These are phyloP conservation scores for Enteromius argenteus DNA, from an alignment of 2,797 vertebrate species.

Conservation along the genomic window DNA sequence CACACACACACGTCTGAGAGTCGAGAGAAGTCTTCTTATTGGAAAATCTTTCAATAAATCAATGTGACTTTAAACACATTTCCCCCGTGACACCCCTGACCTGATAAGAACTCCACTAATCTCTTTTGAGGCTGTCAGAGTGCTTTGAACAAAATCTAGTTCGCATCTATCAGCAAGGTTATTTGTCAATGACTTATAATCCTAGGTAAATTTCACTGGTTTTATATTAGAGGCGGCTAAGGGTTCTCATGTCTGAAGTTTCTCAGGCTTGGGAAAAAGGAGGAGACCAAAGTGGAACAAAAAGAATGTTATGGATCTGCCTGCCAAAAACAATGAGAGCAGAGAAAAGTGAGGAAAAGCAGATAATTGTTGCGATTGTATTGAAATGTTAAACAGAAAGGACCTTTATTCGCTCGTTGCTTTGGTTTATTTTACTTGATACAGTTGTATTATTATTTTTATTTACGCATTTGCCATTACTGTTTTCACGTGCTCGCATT, in stretches of 20 bases:
- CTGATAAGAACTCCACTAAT: conserved; percentile 88
- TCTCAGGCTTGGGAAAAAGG: conserved; percentile 82
- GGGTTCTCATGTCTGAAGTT: conserved; percentile 86
- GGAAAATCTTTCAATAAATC: conserved; percentile 90
- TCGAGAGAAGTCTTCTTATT: conserved; percentile 84
- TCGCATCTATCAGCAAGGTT: conserved; percentile 88
- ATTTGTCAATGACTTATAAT: conserved; percentile 90
- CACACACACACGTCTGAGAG: conserved; percentile 70
- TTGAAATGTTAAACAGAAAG: conserved; percentile 41
- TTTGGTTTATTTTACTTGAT: conserved; percentile 12
- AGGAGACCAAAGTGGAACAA: conserved; percentile 74
- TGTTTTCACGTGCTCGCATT: conserved; percentile 23
- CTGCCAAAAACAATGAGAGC: conserved; percentile 64
- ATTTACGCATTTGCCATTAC: conserved; percentile 27
- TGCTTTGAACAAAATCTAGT: conserved; percentile 89
- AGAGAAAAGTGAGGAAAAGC: conserved; percentile 37
- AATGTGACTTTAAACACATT: conserved; percentile 89
- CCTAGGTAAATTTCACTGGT: conserved; percentile 86
- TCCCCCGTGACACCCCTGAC: conserved; percentile 84
- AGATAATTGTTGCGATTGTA: conserved; percentile 48
- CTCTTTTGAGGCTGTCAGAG: conserved; percentile 87
- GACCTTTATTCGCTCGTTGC: background rate
- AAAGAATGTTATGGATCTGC: conserved; percentile 83
- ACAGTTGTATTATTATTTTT: conserved; percentile 31
- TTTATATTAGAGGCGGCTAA: conserved; percentile 79